Conservation (phyloP, 2,888 invertebrate genomes). For the Galerucella pusilla region DNA sequence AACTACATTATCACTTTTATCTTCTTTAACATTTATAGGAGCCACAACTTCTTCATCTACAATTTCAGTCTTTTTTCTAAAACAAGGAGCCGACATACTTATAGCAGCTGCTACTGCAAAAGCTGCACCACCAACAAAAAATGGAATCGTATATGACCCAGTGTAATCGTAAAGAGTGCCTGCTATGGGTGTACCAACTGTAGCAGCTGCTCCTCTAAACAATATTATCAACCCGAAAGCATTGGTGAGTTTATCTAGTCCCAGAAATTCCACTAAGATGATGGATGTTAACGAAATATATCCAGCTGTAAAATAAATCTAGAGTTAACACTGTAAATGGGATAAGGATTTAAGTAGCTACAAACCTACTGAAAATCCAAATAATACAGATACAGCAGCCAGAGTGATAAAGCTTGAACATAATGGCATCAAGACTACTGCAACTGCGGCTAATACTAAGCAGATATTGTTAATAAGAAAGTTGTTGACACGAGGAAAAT, state of each 20-base stretch:
- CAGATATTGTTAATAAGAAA: conserved; percentile 93
- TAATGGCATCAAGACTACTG: conserved; percentile 85
- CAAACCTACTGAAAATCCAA: conserved; percentile 90
- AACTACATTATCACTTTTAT: conserved; percentile 14
- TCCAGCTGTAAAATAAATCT: conserved; percentile 75
- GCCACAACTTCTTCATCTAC: conserved; percentile 10
- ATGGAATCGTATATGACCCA: conserved; percentile 85
- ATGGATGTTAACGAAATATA: conserved; percentile 98
- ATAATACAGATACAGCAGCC: conserved; percentile 84
- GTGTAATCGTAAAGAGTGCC: conserved; percentile 88
- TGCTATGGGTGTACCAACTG: conserved; percentile 84
- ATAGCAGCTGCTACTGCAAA: conserved; percentile 83
- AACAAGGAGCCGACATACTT: conserved; percentile 14
- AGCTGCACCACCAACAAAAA: conserved; percentile 90
- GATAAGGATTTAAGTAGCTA: not conserved
- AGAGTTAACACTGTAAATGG: not conserved
- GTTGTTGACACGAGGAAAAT: conserved; percentile 91
- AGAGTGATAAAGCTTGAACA: conserved; percentile 82
- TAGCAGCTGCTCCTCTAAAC: conserved; percentile 94
- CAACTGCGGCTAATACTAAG: conserved; percentile 87
- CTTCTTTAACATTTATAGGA: conserved; percentile 19
- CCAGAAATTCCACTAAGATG: conserved; percentile 94
- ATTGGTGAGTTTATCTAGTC: conserved; percentile 94
- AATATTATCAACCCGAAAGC: conserved; percentile 96
- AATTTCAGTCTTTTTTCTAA: conserved; percentile 13